Evolutionary conservation across 1,140 invertebrate genomes (phyloP), one percentile per base, ranked within the genome.

Genomic region (Trigoniulus corallinus): DNA sequence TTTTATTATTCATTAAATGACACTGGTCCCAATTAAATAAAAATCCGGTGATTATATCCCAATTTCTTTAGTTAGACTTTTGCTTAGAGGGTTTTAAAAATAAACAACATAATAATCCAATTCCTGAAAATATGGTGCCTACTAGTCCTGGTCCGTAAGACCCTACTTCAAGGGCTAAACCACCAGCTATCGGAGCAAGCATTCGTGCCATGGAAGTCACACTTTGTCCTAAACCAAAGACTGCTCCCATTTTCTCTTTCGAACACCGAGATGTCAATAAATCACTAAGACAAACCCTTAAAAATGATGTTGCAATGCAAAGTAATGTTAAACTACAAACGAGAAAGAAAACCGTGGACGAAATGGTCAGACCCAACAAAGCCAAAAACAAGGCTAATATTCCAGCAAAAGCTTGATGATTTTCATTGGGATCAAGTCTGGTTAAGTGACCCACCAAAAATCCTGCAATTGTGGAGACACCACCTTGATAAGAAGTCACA

Each of bases 221-320:
- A 54, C 62, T 67, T 24, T 65, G 63, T 34, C 62, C 57, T 4
- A 66, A 53, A 2, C 66, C 66, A 50, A 67, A 56, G 13, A 67
- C 52, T n/a, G 58, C 57, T 1, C 65, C 66, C 10, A 55, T 50
- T n/a, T 62, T 54, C 10, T 58, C 42, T n/a, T 57, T 45, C 7
- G 50, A 50, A 12, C 55, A 59, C 37, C 62, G 53, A 4, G 58
- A 48, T 29, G 67, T 51, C 1, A 62, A 64, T 23, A 70, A 29
- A 34, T 59, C 63, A 10, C 58, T 60, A 12, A 57, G 53, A 23
- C 57, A 55, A 20, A 69, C 64, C 37, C 68, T 46, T 21, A 60
- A 52, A 7, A 65, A 53, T 10, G 63, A 55, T n/a, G 65, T 63
- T 24, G 60, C 56, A 23, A 68, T 48, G 43, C 63, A 62, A 1